phyloP scores from a whole-genome alignment of 2,888 invertebrate genomes.

The Melipona bicolor region DNA sequence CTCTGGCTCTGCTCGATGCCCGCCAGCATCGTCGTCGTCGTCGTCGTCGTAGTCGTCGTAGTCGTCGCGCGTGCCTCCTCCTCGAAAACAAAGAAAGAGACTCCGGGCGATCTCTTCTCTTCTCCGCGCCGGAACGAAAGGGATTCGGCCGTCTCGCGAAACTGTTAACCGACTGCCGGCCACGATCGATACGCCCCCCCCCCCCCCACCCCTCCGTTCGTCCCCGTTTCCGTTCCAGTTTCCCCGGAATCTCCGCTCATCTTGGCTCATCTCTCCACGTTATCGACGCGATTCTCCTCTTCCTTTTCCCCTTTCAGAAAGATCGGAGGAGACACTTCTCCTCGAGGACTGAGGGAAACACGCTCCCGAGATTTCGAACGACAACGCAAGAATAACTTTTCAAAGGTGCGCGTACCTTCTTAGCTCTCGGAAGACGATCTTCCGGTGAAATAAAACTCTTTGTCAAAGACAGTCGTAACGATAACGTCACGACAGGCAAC shows the following conservation, averaged over 20 bases:
- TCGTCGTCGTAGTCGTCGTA: neutral
- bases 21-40: constrained; percentile 11
- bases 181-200: constrained; percentile 23
- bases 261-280: neutral
- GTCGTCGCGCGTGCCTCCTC: neutral
- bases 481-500: no score
- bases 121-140: neutral
- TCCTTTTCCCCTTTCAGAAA: no score
- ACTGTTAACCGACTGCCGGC: constrained; percentile 11
- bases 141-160: neutral
- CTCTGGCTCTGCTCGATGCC: constrained; percentile 6
- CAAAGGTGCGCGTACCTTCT: neutral
- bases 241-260: constrained; percentile 7
- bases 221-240: constrained; percentile 41
- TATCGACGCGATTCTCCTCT: no score
- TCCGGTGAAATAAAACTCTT: neutral
- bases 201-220: neutral
- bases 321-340: no score
- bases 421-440: no score
- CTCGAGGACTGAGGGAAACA: no score
- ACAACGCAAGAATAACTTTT: neutral
- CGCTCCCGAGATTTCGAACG: no score
- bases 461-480: neutral
- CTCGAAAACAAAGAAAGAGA: constrained; percentile 2
- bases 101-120: no score